Evolutionary conservation across 2,888 invertebrate genomes (phyloP).

Genomic region (Sarcophaga rosellei): DNA sequence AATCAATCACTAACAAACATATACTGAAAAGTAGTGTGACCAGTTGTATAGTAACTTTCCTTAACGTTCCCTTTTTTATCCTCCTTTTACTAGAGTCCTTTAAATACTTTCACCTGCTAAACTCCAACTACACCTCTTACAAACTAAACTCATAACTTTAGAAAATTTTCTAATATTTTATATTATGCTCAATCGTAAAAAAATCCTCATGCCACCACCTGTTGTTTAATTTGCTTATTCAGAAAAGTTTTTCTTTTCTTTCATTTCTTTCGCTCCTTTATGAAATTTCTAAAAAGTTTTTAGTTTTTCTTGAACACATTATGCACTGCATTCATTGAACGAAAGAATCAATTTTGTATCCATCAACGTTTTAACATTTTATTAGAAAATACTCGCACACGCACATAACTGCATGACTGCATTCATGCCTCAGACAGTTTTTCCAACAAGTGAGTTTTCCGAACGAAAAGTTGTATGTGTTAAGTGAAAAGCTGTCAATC

Average conservation of each 20-base stretch:
- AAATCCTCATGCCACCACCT: background rate
- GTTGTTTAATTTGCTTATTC: conserved; percentile 13
- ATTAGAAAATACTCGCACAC: background rate
- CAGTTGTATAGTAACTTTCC: no score
- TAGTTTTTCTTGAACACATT: background rate
- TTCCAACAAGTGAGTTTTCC: conserved; percentile 2
- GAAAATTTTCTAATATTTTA: no score
- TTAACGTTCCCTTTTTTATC: no score
- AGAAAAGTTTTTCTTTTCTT: background rate
- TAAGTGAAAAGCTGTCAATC: conserved; percentile 67
- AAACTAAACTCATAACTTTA: no score
- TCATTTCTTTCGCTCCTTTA: background rate
- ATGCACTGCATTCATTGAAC: conserved; percentile 20
- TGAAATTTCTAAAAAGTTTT: background rate
- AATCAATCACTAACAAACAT: no score
- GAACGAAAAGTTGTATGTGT: conserved; percentile 15
- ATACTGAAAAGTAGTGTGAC: no score
- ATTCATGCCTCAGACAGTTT: background rate
- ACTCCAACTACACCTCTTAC: no score
- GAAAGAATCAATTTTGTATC: conserved; percentile 51
- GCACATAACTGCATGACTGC: background rate
- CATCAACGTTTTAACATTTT: conserved; percentile 42
- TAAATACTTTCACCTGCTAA: no score
- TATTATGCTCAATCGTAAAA: background rate
- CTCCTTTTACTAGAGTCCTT: no score